Conservation (phyloP, 2,888 invertebrate genomes). For the Drosophila mayaguana region DNA sequence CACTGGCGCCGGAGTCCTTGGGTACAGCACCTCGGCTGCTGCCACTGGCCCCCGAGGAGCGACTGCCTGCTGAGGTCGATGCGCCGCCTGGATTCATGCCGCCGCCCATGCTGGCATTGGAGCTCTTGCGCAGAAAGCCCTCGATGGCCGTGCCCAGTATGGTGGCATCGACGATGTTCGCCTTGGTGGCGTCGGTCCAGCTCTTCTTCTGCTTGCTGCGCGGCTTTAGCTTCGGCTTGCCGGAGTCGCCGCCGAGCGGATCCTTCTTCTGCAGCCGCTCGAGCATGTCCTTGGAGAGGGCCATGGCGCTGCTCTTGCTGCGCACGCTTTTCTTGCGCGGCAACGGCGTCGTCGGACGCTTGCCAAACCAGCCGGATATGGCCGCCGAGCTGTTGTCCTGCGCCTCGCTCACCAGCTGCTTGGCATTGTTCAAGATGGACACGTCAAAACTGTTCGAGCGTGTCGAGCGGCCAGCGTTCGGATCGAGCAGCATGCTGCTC, state of each 20-base stretch:
- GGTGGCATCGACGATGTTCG: constrained; percentile 92
- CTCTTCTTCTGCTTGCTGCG: constrained; percentile 83
- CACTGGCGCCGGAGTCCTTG: constrained; percentile 50
- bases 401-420: constrained; percentile 84
- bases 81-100: constrained; percentile 31
- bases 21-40: constrained; percentile 61
- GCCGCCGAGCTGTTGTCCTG: constrained; percentile 86
- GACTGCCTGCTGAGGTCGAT: constrained; percentile 43
- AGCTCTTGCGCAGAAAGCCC: constrained; percentile 89
- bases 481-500: constrained; percentile 81
- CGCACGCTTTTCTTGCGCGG: constrained; percentile 87
- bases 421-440: constrained; percentile 88
- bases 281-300: constrained; percentile 87
- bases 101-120: constrained; percentile 80
- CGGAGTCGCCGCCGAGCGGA: constrained; percentile 78
- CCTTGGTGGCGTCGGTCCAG: constrained; percentile 85
- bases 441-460: constrained; percentile 94
- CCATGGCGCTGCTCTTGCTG: constrained; percentile 86
- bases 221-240: constrained; percentile 84
- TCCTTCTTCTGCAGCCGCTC: constrained; percentile 87
- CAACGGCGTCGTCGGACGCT: constrained; percentile 92
- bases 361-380: constrained; percentile 91
- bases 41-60: constrained; percentile 35
- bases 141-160: constrained; percentile 93
- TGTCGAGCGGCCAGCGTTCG: constrained; percentile 86